Conservation (phyloP, 1,140 invertebrate species). For the Hirudo medicinalis region DNA sequence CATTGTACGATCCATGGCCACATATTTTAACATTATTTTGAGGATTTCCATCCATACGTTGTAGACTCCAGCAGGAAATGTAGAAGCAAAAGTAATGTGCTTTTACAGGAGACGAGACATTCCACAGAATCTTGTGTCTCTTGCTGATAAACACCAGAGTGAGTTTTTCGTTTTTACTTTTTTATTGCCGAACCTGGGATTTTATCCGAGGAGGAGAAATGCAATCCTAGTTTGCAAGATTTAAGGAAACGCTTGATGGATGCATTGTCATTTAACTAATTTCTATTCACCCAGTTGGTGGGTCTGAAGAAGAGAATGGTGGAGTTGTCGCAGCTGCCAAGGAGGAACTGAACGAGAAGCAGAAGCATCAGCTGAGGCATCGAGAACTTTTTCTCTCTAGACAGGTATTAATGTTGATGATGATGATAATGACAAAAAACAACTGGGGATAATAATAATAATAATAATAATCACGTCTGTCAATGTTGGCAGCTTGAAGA, state of each 20-base stretch:
- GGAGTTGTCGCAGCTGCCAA: not conserved
- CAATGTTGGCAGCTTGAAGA: no score
- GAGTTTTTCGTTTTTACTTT: constrained; percentile 45
- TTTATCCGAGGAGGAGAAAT: not conserved
- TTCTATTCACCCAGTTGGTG: constrained; percentile 39
- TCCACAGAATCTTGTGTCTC: constrained; percentile 75
- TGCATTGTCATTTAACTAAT: not conserved
- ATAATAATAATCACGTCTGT: no score
- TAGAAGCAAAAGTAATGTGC: constrained; percentile 98
- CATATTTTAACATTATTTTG: not conserved
- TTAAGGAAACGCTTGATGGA: not conserved
- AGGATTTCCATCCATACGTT: constrained; percentile 32
- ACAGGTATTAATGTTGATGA: constrained; percentile 55
- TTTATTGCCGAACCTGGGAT: not conserved
- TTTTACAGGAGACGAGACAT: constrained; percentile 93
- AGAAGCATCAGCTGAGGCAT: constrained; percentile 83
- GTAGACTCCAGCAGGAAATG: constrained; percentile 83
- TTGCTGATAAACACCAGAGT: constrained; percentile 97
- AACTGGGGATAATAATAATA: no score
- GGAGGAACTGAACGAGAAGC: constrained; percentile 45
- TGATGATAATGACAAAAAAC: constrained; percentile 49
- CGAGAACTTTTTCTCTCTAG: constrained; percentile 93
- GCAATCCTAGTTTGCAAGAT: not conserved
- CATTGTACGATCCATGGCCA: not conserved
- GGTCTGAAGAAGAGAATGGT: constrained; percentile 47